Base-by-base conservation (phyloP, 2,888 invertebrate species). In the Patella ulyssiponensis region DNA sequence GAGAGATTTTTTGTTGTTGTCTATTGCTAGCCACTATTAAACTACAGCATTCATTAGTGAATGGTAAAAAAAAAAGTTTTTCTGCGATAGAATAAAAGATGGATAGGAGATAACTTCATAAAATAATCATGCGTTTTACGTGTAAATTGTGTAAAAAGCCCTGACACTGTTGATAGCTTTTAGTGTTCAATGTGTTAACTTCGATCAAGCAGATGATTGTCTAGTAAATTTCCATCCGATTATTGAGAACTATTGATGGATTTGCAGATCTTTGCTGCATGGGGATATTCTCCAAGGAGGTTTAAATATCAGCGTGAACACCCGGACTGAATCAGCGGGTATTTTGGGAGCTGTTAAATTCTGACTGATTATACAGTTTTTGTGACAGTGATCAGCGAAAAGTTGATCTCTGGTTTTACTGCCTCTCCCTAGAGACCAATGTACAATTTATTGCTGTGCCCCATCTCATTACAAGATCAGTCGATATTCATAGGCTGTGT, bases 401-500 rank as follows among this genome's bases (percentile, higher is more conserved):
- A 64, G 20, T 64, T 64, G 64, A 64, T 64, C 23, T 64, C 20
- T 23, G 64, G 15, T 64, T 64, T 64, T 64, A 64, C 20, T 23
- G 64, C 64, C 20, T 14, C 20, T 70, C 75, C 69, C 23, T 7
- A 54, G 75, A 70, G 52, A 27, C 7, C n/a, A 20, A 27, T 70
- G 54, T 14, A 27, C 51, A 76, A 76, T 76, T 76, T 64, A 76
- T 76, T 72, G 73, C 73, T 56, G 54, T 23, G 69, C 33, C 58
- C 20, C 23, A 72, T 44, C 72, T 17, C 71, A 69, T 56, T 20
- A 44, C 17, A 54, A 64, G 52, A 52, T 23, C 27, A 44, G 23
- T 23, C 44, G 76, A 73, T 76, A 76, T 76, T 76, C 76, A 76
- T 76, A 56, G 58, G 51, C 44, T 73, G 76, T 74, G 71, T 76